phyloP scores from a whole-genome alignment of 2,797 vertebrate genomes.

The Hemibagrus guttatus region DNA sequence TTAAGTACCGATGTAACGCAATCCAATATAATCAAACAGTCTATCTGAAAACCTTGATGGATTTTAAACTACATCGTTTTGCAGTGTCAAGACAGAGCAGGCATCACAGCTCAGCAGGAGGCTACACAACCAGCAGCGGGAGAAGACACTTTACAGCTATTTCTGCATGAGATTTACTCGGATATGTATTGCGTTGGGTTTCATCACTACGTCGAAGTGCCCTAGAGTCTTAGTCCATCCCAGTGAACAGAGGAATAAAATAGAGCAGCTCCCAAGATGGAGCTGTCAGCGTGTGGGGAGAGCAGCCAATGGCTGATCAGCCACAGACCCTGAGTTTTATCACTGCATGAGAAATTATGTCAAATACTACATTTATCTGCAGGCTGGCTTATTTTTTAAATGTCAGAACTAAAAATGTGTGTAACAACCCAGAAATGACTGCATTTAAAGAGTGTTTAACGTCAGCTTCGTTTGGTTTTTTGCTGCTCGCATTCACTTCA shows the following conservation, averaged over 20 bases:
- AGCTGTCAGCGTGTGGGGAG: slow-evolving; percentile 27
- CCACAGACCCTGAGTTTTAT: slow-evolving; percentile 50
- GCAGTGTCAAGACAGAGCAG: neutral
- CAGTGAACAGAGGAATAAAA: slow-evolving; percentile 61
- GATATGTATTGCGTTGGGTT: slow-evolving; percentile 45
- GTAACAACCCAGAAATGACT: slow-evolving; percentile 29
- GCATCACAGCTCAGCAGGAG: slow-evolving; percentile 1
- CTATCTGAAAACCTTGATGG: slow-evolving; percentile 2
- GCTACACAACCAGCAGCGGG: slow-evolving; percentile 12
- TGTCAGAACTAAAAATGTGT: slow-evolving; percentile 54
- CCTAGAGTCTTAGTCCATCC: slow-evolving; percentile 61
- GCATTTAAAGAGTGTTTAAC: slow-evolving; percentile 49
- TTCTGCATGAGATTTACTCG: slow-evolving; percentile 37
- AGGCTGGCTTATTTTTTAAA: slow-evolving; percentile 49
- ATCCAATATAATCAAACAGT: neutral
- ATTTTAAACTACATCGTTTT: slow-evolving; percentile 22
- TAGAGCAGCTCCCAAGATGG: slow-evolving; percentile 57
- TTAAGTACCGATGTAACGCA: neutral
- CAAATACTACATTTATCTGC: slow-evolving; percentile 46
- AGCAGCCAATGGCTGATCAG: slow-evolving; percentile 52
- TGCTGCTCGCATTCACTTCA: slow-evolving; percentile 10
- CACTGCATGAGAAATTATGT: slow-evolving; percentile 51
- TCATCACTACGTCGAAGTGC: slow-evolving; percentile 50
- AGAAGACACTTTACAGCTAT: slow-evolving; percentile 20
- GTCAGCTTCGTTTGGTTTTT: neutral